Percentiles rank a stretch among this genome's conserved stretches.
Evolutionary conservation across 2,888 invertebrate genomes (phyloP).

Genomic region (Drosophila fungiperda): DNA sequence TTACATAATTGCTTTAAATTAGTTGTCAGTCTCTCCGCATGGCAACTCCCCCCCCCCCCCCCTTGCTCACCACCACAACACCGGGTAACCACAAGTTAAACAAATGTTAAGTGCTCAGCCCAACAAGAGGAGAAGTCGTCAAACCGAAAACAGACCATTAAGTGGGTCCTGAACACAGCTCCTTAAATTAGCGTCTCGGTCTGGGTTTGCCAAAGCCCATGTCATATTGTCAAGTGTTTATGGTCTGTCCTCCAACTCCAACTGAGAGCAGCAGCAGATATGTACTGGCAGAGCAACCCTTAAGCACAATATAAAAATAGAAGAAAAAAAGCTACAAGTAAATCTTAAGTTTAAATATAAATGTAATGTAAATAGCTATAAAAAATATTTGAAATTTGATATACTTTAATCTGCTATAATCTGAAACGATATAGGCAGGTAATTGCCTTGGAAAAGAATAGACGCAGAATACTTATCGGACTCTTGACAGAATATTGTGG

Average conservation of each 20-base stretch:
- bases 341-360: neutral
- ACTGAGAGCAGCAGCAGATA: neutral
- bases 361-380: neutral
- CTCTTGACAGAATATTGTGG: neutral
- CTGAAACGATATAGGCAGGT: neutral
- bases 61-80: neutral
- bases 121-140: slow-evolving; percentile 69
- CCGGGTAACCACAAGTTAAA: slow-evolving; percentile 61
- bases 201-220: slow-evolving; percentile 29
- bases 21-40: slow-evolving; percentile 74
- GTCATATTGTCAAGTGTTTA: slow-evolving; percentile 78
- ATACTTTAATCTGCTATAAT: too few species aligned
- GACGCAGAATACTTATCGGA: neutral
- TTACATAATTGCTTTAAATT: slow-evolving; percentile 81
- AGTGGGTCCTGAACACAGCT: slow-evolving; percentile 70
- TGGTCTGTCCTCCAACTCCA: slow-evolving; percentile 12
- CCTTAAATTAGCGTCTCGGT: slow-evolving; percentile 68
- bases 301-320: neutral
- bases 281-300: slow-evolving; percentile 35
- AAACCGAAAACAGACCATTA: slow-evolving; percentile 82
- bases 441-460: neutral
- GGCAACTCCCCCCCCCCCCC: slow-evolving; percentile 27
- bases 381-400: neutral
- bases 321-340: neutral
- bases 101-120: slow-evolving; percentile 66